Evolutionary conservation across 1,140 invertebrate genomes (phyloP).

Genomic region (Cataglyphis hispanica): DNA sequence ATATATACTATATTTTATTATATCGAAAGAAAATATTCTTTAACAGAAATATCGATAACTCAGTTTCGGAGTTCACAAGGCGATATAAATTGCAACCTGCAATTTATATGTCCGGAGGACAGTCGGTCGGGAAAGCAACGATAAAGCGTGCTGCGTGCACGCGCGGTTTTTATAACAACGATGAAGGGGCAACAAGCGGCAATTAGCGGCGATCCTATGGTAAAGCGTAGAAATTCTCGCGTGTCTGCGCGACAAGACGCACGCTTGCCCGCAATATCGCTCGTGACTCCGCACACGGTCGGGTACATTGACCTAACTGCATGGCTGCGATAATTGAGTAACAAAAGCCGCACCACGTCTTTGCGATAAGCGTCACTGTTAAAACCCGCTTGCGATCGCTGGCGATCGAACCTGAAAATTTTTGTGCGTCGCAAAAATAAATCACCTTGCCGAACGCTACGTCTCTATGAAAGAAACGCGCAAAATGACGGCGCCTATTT

Average conservation of each 20-base stretch:
- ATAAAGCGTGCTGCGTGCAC: neutral
- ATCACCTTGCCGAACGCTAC: no score
- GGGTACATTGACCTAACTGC: slow-evolving; percentile 58
- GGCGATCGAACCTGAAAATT: neutral
- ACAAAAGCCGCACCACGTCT: slow-evolving; percentile 36
- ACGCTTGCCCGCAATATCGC: slow-evolving; percentile 31
- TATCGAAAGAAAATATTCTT: neutral
- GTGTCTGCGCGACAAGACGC: slow-evolving; percentile 48
- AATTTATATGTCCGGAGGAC: no score
- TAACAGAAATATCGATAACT: neutral
- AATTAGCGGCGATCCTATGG: slow-evolving; percentile 22
- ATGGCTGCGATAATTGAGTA: slow-evolving; percentile 31
- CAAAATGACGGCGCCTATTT: slow-evolving; percentile 69
- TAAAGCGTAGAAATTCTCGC: slow-evolving; percentile 46
- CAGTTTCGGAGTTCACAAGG: neutral
- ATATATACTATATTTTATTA: neutral
- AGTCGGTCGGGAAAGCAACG: neutral
- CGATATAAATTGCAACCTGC: neutral
- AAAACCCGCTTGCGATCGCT: neutral
- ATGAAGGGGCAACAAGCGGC: slow-evolving; percentile 36
- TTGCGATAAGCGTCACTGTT: slow-evolving; percentile 7
- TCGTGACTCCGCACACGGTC: slow-evolving; percentile 58
- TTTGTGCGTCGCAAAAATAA: neutral
- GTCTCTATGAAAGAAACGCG: slow-evolving; percentile 36
- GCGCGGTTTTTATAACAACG: neutral